These are phyloP conservation scores for Centropus unirufus DNA, from an alignment of 2,113 vertebrate genomes.

Conservation along the genomic window DNA sequence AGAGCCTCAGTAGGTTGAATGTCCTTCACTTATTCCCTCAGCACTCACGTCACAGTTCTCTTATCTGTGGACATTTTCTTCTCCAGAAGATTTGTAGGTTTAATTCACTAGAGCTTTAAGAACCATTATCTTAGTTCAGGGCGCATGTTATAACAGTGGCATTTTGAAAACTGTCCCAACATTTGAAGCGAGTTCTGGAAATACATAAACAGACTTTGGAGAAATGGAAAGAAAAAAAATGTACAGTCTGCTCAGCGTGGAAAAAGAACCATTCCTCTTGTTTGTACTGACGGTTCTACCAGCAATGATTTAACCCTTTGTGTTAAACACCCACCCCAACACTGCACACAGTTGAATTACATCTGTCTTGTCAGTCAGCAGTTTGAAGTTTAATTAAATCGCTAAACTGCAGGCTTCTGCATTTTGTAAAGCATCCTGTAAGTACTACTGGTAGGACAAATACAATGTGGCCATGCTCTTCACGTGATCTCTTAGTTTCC, in stretches of 20 bases:
- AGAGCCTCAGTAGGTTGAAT: background rate
- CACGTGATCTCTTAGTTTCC: background rate
- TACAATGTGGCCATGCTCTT: background rate
- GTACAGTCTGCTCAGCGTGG: background rate
- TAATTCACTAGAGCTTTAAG: constrained; percentile 13
- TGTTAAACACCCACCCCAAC: background rate
- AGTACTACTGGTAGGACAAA: background rate
- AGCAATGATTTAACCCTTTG: background rate
- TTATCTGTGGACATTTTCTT: constrained; percentile 53
- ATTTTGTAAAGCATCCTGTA: background rate
- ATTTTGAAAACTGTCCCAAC: constrained; percentile 13
- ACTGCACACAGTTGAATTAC: background rate
- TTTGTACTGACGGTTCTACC: background rate
- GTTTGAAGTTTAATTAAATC: background rate
- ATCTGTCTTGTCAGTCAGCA: background rate
- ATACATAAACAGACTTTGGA: constrained; percentile 7
- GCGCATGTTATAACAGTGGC: background rate
- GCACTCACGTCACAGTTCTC: background rate
- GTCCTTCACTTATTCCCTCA: constrained; percentile 55
- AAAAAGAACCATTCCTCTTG: background rate
- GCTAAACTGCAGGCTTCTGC: background rate
- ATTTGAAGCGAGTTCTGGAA: constrained; percentile 1
- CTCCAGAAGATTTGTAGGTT: constrained; percentile 51
- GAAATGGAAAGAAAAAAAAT: background rate
- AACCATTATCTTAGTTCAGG: background rate